phyloP scores from a whole-genome alignment of 2,113 vertebrate genomes.

The Scortum barcoo region DNA sequence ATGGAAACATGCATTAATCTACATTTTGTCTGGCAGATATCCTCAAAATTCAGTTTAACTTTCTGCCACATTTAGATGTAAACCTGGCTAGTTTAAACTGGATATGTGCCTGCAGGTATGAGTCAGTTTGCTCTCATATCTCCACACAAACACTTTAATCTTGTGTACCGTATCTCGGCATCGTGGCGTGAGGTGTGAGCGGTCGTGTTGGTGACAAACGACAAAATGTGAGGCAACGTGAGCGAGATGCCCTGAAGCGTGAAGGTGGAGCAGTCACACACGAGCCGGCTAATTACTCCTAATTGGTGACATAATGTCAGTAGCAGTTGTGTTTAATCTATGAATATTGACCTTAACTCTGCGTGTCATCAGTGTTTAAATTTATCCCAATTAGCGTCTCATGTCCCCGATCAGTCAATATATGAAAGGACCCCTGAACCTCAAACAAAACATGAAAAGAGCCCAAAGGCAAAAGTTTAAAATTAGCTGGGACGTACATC shows the following conservation, averaged over 20 bases:
- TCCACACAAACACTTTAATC: background rate
- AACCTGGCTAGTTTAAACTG: too few relatives aligned
- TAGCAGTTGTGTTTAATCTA: slow-evolving; percentile 27
- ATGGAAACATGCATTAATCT: too few relatives aligned
- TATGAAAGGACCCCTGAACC: background rate
- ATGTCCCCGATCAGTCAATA: slow-evolving; percentile 17
- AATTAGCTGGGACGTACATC: background rate
- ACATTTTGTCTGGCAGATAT: too few relatives aligned
- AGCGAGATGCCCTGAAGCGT: background rate
- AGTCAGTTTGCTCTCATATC: too few relatives aligned
- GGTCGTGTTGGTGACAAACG: background rate
- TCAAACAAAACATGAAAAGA: background rate
- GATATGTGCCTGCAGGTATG: too few relatives aligned
- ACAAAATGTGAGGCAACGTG: background rate
- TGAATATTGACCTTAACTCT: slow-evolving; percentile 41
- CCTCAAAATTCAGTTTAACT: too few relatives aligned
- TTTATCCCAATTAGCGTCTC: slow-evolving; percentile 35
- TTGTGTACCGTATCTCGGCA: background rate
- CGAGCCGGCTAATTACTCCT: slow-evolving; percentile 25
- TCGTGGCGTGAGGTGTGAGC: background rate
- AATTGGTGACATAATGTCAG: slow-evolving; percentile 42
- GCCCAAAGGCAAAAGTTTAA: background rate
- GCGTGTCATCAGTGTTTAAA: slow-evolving; percentile 25
- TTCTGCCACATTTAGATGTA: too few relatives aligned
- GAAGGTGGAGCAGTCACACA: slow-evolving; percentile 20